Evolutionary conservation across 2,797 vertebrate species (phyloP), one percentile per base, ranked within the genome.

Genomic region (Cynopterus sphinx): DNA sequence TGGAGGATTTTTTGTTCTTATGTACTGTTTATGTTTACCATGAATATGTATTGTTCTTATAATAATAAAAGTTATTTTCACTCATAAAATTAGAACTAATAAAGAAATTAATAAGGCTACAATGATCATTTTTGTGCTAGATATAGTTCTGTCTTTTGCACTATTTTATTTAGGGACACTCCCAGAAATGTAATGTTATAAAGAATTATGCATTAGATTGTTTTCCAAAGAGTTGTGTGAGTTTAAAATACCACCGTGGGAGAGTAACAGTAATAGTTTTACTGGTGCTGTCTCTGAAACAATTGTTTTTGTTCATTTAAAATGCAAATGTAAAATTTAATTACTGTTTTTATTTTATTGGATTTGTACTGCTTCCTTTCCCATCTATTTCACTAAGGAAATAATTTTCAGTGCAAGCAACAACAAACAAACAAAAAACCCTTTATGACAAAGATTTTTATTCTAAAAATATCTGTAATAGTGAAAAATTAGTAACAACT

Each of bases 301-400:
- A 68, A 77, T 31, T 53, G 9, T 36, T 90, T 81, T 28, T 39
- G 6, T 63, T 49, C 57, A 43, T 65, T 86, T 90, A 83, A 83
- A 91, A 83, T 87, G 7, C 24, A 77, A 91, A 78, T 81, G 5
- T 33, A 68, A 90, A 65, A 33, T 55, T 65, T 74, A 79, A 51
- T 89, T 57, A 73, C 10, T 24, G 15, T 67, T 81, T 96, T 91
- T 63, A 49, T 91, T 82, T 77, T 82, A n/a, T 73, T 83, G 75
- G n/a, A 78, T 65, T 88, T 78, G 4, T 55, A 41, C 36, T 77
- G 46, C 0, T 39, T 9, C 33, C 19, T 61, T 87, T 70, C 36
- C 46, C 4, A 71, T 84, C 70, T 65, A 65, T 77, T 94, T 96
- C 24, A 31, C 43, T 83, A 78, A 82, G 46, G 26, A 88, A 33